Base-by-base conservation (phyloP, 2,888 invertebrate species). In the Limenitis arthemis region DNA sequence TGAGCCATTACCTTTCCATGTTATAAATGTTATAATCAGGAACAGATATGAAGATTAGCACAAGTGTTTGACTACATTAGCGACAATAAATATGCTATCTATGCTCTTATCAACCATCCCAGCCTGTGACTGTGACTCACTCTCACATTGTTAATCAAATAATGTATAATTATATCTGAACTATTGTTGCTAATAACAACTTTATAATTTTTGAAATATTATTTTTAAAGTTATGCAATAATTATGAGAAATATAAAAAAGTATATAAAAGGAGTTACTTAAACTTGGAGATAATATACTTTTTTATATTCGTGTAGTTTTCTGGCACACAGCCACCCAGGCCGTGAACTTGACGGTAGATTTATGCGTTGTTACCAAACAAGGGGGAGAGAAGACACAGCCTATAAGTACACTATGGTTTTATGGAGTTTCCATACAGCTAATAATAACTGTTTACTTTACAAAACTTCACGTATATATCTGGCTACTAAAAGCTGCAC, bases 291-390 rank as follows among this genome's bases (percentile, higher is more conserved):
- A n/a, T n/a, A n/a, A n/a, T n/a, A n/a, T n/a, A n/a, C n/a, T n/a
- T 44, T 34, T 29, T 46, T 30, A 37, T 36, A 6, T 44, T 30
- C 44, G 12, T 44, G 12, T 50, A 34, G 42, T 39, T 50, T 39
- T 39, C 37, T 53, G 53, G 53, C 53, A 20, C 32, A 5, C 8
- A 29, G 55, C 55, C 55, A 49, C 30, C 11, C 44, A 54, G 54
- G 41, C 52, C 49, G 12, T 52, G 55, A 55, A 49, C 52, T 55
- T 55, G 55, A n/a, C n/a, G 12, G 20, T 32, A 47, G 46, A 52
- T 55, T 55, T 52, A 55, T 47, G 43, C 43, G 52, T 53, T 49
- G 49, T 55, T 47, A 44, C 43, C 43, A 12, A 47, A 47, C 37
- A 42, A 8, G 38, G 49, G 44, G 32, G 32, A 42, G 38, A 55